Conservation (phyloP, 1,140 invertebrate genomes). For the Caerostris darwini region DNA sequence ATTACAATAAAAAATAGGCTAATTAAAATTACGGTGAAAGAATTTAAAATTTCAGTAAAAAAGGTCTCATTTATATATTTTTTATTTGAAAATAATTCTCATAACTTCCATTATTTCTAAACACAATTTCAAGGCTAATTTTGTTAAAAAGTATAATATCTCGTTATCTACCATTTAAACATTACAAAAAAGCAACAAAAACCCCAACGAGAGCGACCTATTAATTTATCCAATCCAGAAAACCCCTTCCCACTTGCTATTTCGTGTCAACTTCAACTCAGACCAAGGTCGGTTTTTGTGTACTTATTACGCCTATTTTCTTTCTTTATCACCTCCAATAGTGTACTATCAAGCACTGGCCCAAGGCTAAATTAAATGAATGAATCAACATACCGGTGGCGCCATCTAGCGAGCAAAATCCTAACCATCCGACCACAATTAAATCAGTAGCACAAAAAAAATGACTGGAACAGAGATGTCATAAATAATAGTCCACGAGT, state of each 20-base stretch:
- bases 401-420: not conserved
- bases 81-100: too few relatives aligned
- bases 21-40: too few relatives aligned
- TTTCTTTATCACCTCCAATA: constrained; percentile 7
- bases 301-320: constrained; percentile 29
- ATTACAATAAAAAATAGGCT: too few relatives aligned
- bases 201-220: not conserved
- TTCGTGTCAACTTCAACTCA: not conserved
- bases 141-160: not conserved
- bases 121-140: not conserved
- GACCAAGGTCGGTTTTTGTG: constrained; percentile 25
- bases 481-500: not conserved
- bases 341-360: not conserved
- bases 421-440: not conserved
- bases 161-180: not conserved
- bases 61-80: too few relatives aligned
- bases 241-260: constrained; percentile 7
- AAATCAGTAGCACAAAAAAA: constrained; percentile 19
- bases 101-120: not conserved
- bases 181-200: not conserved
- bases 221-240: not conserved
- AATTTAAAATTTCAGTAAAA: too few relatives aligned
- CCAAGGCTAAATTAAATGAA: constrained; percentile 30
- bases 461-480: not conserved
- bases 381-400: not conserved